Percentiles rank a stretch among this genome's conserved stretches.
Evolutionary conservation across 2,888 invertebrate species (phyloP).

Genomic region (Helicoverpa assulta): DNA sequence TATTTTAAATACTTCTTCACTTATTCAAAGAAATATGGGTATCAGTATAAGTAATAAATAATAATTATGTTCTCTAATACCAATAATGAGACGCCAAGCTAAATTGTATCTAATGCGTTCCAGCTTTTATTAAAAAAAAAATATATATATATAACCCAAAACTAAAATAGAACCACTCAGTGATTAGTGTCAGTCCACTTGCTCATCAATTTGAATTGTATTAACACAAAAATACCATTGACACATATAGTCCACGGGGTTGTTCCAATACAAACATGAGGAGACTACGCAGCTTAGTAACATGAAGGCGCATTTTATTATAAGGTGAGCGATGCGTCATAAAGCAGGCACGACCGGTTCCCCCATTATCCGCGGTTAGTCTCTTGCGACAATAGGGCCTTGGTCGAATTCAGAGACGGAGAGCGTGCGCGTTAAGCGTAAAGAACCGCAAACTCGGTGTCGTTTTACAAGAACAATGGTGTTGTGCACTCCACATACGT

Average conservation of each 20-base stretch:
- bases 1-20: background rate
- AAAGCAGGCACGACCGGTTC: slow-evolving; percentile 80
- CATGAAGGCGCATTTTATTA: slow-evolving; percentile 73
- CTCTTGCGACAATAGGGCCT: slow-evolving; percentile 76
- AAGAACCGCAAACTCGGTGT: slow-evolving; percentile 75
- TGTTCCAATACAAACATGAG: slow-evolving; percentile 23
- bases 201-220: slow-evolving; percentile 7
- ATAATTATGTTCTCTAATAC: background rate
- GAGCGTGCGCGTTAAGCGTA: slow-evolving; percentile 74
- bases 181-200: background rate
- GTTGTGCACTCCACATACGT: slow-evolving; percentile 66
- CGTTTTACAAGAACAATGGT: slow-evolving; percentile 82
- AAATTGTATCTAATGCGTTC: background rate
- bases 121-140: background rate
- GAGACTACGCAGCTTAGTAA: slow-evolving; percentile 63
- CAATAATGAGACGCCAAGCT: background rate
- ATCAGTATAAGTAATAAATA: background rate
- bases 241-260: slow-evolving; percentile 20
- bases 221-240: slow-evolving; percentile 8
- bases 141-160: slow-evolving; percentile 1
- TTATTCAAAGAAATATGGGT: background rate
- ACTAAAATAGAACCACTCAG: background rate
- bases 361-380: slow-evolving; percentile 80
- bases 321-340: slow-evolving; percentile 80
- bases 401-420: slow-evolving; percentile 78